phyloP scores from a whole-genome alignment of 2,888 invertebrate species.

The Ypsolopha sequella region DNA sequence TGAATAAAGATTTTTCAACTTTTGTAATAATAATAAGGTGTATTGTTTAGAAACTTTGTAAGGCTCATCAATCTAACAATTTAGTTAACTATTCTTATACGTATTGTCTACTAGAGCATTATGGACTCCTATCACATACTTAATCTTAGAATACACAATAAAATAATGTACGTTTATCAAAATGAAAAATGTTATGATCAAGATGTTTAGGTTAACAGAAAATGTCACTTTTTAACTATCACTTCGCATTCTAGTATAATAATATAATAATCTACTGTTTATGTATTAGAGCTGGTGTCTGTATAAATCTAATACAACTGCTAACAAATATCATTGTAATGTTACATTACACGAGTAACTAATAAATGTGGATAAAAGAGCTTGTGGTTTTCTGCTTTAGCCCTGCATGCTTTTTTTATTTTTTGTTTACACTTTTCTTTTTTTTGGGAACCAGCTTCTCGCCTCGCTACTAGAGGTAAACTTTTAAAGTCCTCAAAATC shows the following conservation, averaged over 20 bases:
- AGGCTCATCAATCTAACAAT: too few species aligned
- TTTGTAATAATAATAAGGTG: too few species aligned
- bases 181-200: background rate
- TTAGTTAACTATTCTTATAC: too few species aligned
- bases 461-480: background rate
- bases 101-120: too few species aligned
- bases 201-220: background rate
- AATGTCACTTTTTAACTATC: background rate
- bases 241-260: background rate
- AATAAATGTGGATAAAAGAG: conserved; percentile 63
- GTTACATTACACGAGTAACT: conserved; percentile 52
- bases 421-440: conserved; percentile 23
- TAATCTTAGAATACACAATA: too few species aligned
- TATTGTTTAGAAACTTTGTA: too few species aligned
- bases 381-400: conserved; percentile 67
- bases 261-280: too few species aligned
- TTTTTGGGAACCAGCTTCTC: conserved; percentile 2
- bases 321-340: conserved; percentile 39
- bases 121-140: too few species aligned
- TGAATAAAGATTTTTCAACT: too few species aligned
- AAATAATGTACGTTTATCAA: too few species aligned
- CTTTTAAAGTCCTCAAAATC: too few species aligned
- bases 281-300: conserved; percentile 11
- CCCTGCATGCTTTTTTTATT: conserved; percentile 57
- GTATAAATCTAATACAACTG: conserved; percentile 23